Evolutionary conservation across 2,113 vertebrate species (phyloP).

Genomic region (Sinocyclocheilus maitianheensis): DNA sequence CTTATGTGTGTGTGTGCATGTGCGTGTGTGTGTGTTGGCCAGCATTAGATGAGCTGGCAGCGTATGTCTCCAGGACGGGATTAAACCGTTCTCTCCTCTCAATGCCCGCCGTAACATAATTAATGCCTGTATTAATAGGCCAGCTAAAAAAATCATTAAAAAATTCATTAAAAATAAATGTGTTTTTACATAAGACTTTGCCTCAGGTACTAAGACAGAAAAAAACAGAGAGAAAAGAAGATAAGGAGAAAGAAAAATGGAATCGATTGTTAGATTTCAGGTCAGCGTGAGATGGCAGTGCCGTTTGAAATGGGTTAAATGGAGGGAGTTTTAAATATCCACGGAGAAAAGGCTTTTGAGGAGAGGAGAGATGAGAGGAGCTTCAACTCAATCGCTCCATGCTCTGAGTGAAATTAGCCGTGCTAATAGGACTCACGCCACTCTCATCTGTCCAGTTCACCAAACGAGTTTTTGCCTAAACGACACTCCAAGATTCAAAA

Average conservation of each 20-base stretch:
- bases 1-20: slow-evolving; percentile 16
- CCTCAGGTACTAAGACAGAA: slow-evolving; percentile 84
- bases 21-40: slow-evolving; percentile 72
- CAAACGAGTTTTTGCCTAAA: slow-evolving; percentile 42
- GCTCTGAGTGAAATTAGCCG: slow-evolving; percentile 52
- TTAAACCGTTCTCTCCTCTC: slow-evolving; percentile 82
- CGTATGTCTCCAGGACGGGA: slow-evolving; percentile 99
- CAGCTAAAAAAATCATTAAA: slow-evolving; percentile 99
- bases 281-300: slow-evolving; percentile 88
- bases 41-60: slow-evolving; percentile 94
- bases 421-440: slow-evolving; percentile 44
- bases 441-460: slow-evolving; percentile 48
- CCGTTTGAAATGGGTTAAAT: slow-evolving; percentile 88
- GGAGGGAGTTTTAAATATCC: slow-evolving; percentile 61
- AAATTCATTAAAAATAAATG: slow-evolving; percentile 99
- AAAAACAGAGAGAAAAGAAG: slow-evolving; percentile 74
- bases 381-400: neutral
- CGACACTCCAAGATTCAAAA: slow-evolving; percentile 3
- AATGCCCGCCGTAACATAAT: slow-evolving; percentile 86
- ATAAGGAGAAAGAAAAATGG: slow-evolving; percentile 80
- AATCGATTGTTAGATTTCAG: slow-evolving; percentile 92
- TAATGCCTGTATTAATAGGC: slow-evolving; percentile 99
- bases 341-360: slow-evolving; percentile 46
- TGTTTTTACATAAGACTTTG: slow-evolving; percentile 99
- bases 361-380: slow-evolving; percentile 33